phyloP scores from a whole-genome alignment of 2,888 invertebrate species.

The Chrysina gloriosa region DNA sequence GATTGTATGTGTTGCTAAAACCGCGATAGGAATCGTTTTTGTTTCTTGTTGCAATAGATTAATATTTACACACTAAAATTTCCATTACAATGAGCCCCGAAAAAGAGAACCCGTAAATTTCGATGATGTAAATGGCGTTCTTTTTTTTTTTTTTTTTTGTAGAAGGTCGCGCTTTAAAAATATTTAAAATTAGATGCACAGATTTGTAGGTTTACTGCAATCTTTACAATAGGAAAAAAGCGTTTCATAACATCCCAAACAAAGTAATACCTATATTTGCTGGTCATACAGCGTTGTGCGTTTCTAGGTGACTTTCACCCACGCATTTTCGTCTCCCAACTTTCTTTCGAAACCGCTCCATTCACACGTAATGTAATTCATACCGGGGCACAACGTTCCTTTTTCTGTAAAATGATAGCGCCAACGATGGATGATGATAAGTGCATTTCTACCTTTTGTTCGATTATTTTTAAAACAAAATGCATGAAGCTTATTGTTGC shows the following conservation, averaged over 20 bases:
- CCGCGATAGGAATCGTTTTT: neutral
- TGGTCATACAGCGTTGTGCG: slow-evolving; percentile 11
- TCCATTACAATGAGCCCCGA: neutral
- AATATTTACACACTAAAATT: neutral
- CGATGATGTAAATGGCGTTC: neutral
- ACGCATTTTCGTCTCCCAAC: slow-evolving; percentile 20
- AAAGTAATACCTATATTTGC: slow-evolving; percentile 17
- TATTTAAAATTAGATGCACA: too few species aligned
- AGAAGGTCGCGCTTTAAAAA: neutral
- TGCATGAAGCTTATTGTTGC: slow-evolving; percentile 15
- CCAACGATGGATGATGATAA: neutral
- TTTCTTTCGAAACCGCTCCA: slow-evolving; percentile 23
- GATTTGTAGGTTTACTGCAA: neutral
- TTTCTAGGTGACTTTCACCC: slow-evolving; percentile 34
- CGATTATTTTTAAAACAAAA: slow-evolving; percentile 14
- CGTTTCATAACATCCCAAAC: slow-evolving; percentile 25
- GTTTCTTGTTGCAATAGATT: neutral
- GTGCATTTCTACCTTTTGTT: neutral
- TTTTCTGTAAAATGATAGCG: neutral
- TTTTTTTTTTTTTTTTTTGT: too few species aligned
- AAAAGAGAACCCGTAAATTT: slow-evolving; percentile 6
- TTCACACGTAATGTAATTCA: slow-evolving; percentile 13
- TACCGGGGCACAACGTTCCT: neutral
- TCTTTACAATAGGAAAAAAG: slow-evolving; percentile 4
- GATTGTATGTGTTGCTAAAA: neutral